phyloP scores from a whole-genome alignment of 1,140 invertebrate genomes.

The Tetragnatha versicolor region DNA sequence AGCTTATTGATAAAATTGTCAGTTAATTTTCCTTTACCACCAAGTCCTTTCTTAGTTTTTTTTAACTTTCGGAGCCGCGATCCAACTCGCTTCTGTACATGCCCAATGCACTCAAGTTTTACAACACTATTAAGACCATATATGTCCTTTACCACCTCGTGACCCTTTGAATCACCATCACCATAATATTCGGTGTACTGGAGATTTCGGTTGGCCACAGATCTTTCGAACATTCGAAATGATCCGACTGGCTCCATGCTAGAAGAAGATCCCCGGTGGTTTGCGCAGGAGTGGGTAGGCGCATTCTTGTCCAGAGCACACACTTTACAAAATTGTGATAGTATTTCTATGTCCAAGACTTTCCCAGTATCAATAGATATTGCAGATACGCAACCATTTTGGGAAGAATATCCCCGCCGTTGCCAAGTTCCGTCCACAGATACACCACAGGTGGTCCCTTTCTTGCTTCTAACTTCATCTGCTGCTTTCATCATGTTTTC shows the following conservation, averaged over 20 bases:
- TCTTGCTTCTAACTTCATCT: background rate
- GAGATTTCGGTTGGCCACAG: background rate
- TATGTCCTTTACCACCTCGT: background rate
- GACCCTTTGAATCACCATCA: background rate
- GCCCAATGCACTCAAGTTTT: constrained; percentile 15
- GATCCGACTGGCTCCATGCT: background rate
- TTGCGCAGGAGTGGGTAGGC: background rate
- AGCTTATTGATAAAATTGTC: constrained; percentile 9
- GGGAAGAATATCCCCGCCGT: background rate
- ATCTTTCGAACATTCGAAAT: background rate
- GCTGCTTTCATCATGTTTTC: background rate
- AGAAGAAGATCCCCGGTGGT: background rate
- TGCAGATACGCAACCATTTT: background rate
- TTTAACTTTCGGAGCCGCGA: background rate
- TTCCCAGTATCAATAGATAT: background rate
- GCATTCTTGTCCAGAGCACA: background rate
- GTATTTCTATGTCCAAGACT: background rate
- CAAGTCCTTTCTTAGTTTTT: constrained; percentile 13
- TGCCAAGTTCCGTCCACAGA: background rate
- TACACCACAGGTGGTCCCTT: background rate
- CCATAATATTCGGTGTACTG: too few species aligned
- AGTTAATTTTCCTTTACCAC: constrained; percentile 17
- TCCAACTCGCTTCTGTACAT: constrained; percentile 15
- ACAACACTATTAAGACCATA: background rate
- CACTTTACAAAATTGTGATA: background rate